phyloP scores from a whole-genome alignment of 2,113 vertebrate genomes.

The Saimiri boliviensis region DNA sequence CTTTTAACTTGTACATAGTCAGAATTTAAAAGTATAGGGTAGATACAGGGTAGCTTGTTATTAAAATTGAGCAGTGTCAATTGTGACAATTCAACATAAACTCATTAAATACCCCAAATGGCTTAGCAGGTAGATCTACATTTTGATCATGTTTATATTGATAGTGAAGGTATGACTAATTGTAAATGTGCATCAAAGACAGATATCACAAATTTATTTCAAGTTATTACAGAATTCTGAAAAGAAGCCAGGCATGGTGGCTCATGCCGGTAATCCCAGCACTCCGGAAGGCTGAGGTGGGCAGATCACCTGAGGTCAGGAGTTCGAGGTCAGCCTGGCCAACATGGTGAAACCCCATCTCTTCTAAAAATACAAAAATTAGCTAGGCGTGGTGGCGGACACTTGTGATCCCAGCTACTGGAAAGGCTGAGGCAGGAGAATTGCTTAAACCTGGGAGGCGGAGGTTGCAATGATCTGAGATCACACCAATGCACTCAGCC shows the following conservation, averaged over 20 bases:
- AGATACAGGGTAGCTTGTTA: not conserved
- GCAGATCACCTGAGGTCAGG: no score
- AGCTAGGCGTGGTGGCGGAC: accelerated
- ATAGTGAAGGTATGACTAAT: not conserved
- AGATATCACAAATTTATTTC: not conserved
- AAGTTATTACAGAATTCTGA: not conserved
- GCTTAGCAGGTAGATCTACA: not conserved
- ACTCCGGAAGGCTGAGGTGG: no score
- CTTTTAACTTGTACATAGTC: not conserved
- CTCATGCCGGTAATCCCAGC: no score
- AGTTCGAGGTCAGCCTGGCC: no score
- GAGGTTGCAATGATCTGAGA: no score
- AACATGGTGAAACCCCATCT: no score
- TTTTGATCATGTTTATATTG: not conserved
- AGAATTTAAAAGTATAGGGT: not conserved
- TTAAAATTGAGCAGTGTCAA: not conserved
- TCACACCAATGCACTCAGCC: no score
- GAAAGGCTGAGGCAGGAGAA: no score
- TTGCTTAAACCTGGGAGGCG: no score
- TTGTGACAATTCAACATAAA: not conserved
- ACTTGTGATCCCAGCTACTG: no score
- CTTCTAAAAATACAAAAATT: no score
- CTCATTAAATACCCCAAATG: not conserved
- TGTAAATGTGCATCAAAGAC: not conserved
- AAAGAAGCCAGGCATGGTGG: not conserved